A percentile compares a stretch with the other conserved stretches of the same genome.
Evolutionary conservation across 2,113 vertebrate species (phyloP).

Genomic region (Leucoraja erinaceus): DNA sequence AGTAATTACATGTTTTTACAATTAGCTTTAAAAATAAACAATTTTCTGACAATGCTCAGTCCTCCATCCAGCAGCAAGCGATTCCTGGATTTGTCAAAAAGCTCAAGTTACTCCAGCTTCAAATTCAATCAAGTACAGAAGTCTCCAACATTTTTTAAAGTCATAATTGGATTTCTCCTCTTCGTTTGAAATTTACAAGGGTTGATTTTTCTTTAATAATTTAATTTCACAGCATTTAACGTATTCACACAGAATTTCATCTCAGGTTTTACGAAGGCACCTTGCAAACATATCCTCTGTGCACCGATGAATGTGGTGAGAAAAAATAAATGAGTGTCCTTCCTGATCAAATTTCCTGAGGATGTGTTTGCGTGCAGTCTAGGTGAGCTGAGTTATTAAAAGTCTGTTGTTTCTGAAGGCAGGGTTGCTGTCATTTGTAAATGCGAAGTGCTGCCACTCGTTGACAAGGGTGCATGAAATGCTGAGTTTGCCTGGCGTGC

Average conservation of each 20-base stretch:
- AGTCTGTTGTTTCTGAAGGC: conserved; percentile 37
- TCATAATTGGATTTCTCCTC: conserved; percentile 26
- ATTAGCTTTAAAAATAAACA: not conserved
- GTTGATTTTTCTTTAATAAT: not conserved
- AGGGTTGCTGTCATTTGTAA: conserved; percentile 30
- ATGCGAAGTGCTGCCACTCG: conserved; percentile 26
- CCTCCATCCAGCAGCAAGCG: not conserved
- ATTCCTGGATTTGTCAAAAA: conserved; percentile 36
- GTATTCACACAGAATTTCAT: conserved; percentile 31
- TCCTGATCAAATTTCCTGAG: conserved; percentile 37
- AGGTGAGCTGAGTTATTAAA: conserved; percentile 34
- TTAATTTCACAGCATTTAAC: conserved; percentile 32
- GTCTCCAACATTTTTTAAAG: not conserved
- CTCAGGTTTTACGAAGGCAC: conserved; percentile 16
- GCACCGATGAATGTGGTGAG: conserved; percentile 28
- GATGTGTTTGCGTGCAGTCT: conserved; percentile 38
- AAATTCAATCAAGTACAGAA: not conserved
- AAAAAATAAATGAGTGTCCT: conserved; percentile 22
- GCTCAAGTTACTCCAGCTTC: not conserved
- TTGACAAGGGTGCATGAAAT: conserved; percentile 30
- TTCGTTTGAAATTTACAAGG: not conserved
- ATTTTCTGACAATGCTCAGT: not conserved
- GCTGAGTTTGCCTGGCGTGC: conserved; percentile 36
- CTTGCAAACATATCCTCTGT: conserved; percentile 32
- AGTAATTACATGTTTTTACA: not conserved